Conservation (phyloP, 1,140 invertebrate species). For the Papilio xuthus region DNA sequence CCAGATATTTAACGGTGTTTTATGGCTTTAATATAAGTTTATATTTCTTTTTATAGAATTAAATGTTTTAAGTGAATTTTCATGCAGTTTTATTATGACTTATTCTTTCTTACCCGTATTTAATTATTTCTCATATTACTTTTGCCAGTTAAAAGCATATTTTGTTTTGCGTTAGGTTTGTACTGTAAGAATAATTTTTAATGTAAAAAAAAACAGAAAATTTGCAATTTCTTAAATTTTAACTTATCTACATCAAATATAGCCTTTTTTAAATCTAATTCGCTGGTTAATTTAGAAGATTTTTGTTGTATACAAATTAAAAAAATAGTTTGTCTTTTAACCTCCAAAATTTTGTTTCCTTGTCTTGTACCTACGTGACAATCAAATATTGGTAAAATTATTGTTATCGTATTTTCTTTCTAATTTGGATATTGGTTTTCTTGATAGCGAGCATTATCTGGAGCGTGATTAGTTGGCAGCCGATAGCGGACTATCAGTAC, state of each 20-base stretch:
- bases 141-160: too few relatives aligned
- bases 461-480: conserved; percentile 28
- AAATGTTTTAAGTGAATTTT: conserved; percentile 18
- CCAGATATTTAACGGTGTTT: conserved; percentile 24
- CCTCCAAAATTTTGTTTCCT: neutral
- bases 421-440: conserved; percentile 39
- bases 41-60: conserved; percentile 13
- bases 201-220: too few relatives aligned
- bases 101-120: neutral
- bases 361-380: neutral
- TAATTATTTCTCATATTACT: too few relatives aligned
- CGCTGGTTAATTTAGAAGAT: neutral
- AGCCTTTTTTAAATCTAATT: neutral
- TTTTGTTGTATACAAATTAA: neutral
- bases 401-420: conserved; percentile 29
- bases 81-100: neutral
- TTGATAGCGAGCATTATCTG: conserved; percentile 34
- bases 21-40: conserved; percentile 33
- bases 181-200: too few relatives aligned
- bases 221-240: too few relatives aligned
- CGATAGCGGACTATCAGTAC: conserved; percentile 32
- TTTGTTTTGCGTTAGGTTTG: too few relatives aligned
- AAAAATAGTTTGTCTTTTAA: neutral
- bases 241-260: neutral
- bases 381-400: conserved; percentile 30